Evolutionary conservation across 2,113 vertebrate genomes (phyloP).

Genomic region (Pionites leucogaster): DNA sequence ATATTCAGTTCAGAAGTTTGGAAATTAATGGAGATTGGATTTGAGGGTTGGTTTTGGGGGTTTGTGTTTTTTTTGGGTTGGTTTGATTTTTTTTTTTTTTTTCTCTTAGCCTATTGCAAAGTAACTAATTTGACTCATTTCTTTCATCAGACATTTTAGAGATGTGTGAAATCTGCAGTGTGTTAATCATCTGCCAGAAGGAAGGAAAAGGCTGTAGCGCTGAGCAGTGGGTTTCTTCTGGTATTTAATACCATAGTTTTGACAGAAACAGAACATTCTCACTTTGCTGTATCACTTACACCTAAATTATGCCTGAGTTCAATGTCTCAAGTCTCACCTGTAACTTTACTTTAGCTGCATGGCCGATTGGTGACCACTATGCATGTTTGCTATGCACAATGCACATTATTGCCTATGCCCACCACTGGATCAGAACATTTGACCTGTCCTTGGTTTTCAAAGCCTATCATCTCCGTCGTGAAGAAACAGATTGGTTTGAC

Average conservation of each 20-base stretch:
- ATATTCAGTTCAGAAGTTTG: neutral
- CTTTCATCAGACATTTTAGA: neutral
- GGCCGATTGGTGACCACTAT: constrained; percentile 52
- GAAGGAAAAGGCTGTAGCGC: neutral
- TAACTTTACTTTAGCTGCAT: constrained; percentile 73
- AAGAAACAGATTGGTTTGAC: constrained; percentile 99
- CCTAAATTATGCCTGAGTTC: constrained; percentile 5
- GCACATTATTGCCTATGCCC: constrained; percentile 56
- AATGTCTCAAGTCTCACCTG: constrained; percentile 35
- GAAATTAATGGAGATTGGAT: neutral
- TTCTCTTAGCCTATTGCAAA: neutral
- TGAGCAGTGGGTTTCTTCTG: neutral
- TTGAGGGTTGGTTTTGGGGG: neutral
- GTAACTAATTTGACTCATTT: neutral
- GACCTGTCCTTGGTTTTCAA: constrained; percentile 79
- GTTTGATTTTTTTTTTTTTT: neutral
- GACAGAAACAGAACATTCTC: neutral
- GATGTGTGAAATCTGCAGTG: neutral
- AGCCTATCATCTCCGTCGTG: constrained; percentile 96
- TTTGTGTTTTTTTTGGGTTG: neutral
- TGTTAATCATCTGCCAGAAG: neutral
- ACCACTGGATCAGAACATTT: constrained; percentile 63
- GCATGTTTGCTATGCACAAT: constrained; percentile 69
- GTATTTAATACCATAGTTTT: neutral
- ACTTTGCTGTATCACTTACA: neutral